Evolutionary conservation across 2,113 vertebrate species (phyloP), one percentile per base, ranked within the genome.

Genomic region (Myotis brandtii): DNA sequence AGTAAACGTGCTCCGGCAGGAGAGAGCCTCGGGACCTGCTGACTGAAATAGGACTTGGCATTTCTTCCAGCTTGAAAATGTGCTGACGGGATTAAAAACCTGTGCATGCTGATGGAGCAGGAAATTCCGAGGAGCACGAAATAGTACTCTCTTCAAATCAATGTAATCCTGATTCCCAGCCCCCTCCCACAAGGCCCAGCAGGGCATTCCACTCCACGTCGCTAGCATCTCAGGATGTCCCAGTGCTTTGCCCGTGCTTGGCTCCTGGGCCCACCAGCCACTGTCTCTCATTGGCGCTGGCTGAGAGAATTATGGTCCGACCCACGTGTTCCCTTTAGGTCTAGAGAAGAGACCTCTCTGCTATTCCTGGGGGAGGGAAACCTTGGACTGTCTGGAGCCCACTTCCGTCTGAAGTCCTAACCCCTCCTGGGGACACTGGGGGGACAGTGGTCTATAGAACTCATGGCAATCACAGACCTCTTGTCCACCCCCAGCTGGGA

Each of bases 71-170:
- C 77, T 86, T 54, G 43, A 21, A 85, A 95, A 95, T 92, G 52
- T 93, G 94, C 92, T 97, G 95, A 96, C 8, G 7, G 21, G 64
- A 95, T 93, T 91, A 62, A 92, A 96, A 91, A 70, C 43, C 70
- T 48, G n/a, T 80, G 21, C 23, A 34, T 92, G 90, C 94, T 96
- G 95, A 95, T 16, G 6, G 32, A 56, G 79, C 91, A 93, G 62
- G 75, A 92, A 96, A 86, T 89, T 50, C 64, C 85, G 6, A 77
- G 30, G 25, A 83, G 10, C 23, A 54, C 62, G 52, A 88, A 92
- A 81, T 40, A 59, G 37, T 23, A 54, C 46, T 95, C 86, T 37
- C 56, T 94, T 95, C 40, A 92, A 84, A 77, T 64, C 11, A 66
- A 9, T 21, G 11, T 46, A 27, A 40, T 64, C 21, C 16, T 23